Conservation (phyloP, 2,888 invertebrate genomes). For the Miltochrista miniata region DNA sequence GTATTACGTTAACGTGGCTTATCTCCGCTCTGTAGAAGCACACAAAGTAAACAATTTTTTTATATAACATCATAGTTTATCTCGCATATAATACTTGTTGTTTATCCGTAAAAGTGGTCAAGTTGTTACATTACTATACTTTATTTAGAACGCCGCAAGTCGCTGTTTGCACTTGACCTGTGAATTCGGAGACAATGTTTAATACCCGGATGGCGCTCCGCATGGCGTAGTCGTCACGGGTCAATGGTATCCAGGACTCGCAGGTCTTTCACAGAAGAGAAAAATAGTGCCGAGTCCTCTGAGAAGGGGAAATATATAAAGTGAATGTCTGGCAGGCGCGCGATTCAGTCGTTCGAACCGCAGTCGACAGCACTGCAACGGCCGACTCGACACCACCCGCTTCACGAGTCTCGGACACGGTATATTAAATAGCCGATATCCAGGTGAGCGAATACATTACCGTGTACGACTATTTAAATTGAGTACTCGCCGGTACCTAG, state of each 20-base stretch:
- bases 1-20: not conserved
- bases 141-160: slow-evolving; percentile 13
- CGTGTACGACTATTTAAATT: slow-evolving; percentile 1
- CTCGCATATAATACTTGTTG: not conserved
- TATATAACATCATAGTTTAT: not conserved
- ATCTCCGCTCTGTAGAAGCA: not conserved
- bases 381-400: slow-evolving; percentile 36
- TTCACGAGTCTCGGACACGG: slow-evolving; percentile 13
- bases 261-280: slow-evolving; percentile 51
- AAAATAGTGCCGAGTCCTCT: slow-evolving; percentile 49
- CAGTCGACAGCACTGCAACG: slow-evolving; percentile 54
- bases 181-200: slow-evolving; percentile 38
- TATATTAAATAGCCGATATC: not conserved
- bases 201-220: slow-evolving; percentile 37
- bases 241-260: slow-evolving; percentile 54
- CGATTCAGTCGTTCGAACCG: slow-evolving; percentile 67
- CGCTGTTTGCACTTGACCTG: slow-evolving; percentile 39
- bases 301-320: slow-evolving; percentile 75
- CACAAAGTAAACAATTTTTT: not conserved
- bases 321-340: slow-evolving; percentile 60
- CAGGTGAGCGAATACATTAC: slow-evolving; percentile 47
- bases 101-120: not conserved
- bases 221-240: slow-evolving; percentile 46
- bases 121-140: not conserved
- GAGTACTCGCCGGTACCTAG: slow-evolving; percentile 5